These are phyloP conservation scores for Coregonus ussuriensis DNA, from an alignment of 2,797 vertebrate species.

Conservation along the genomic window DNA sequence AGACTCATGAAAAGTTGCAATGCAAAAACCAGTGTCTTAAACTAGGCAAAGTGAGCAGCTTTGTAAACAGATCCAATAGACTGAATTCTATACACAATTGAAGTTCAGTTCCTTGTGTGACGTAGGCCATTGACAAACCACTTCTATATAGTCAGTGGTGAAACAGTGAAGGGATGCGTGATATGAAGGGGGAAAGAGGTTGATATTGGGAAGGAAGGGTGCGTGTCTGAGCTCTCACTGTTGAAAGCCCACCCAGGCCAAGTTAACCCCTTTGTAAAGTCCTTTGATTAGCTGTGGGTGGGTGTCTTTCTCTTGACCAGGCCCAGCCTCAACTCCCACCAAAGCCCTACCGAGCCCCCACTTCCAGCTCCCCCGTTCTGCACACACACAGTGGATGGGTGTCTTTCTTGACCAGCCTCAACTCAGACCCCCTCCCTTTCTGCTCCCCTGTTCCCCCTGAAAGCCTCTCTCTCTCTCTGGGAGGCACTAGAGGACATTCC, in stretches of 20 bases:
- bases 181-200: neutral
- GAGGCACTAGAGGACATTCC: conserved; percentile 14
- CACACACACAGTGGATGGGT: neutral
- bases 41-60: neutral
- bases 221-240: conserved; percentile 6
- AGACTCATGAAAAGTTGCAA: neutral
- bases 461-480: conserved; percentile 11
- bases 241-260: conserved; percentile 75
- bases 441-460: conserved; percentile 20
- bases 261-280: conserved; percentile 77
- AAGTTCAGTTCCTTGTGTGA: neutral
- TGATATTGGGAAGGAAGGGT: conserved; percentile 9
- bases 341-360: conserved; percentile 5
- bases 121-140: neutral
- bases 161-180: neutral
- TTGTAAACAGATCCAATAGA: neutral
- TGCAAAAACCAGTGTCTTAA: neutral
- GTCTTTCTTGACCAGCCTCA: neutral
- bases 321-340: conserved; percentile 10
- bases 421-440: neutral
- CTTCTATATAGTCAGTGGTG: neutral
- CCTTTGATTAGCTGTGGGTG: conserved; percentile 72
- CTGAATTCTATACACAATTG: neutral
- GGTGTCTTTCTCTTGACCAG: conserved; percentile 46
- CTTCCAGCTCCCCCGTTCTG: neutral